Evolutionary conservation across 2,113 vertebrate genomes (phyloP).

Genomic region (Tachysurus fulvidraco): DNA sequence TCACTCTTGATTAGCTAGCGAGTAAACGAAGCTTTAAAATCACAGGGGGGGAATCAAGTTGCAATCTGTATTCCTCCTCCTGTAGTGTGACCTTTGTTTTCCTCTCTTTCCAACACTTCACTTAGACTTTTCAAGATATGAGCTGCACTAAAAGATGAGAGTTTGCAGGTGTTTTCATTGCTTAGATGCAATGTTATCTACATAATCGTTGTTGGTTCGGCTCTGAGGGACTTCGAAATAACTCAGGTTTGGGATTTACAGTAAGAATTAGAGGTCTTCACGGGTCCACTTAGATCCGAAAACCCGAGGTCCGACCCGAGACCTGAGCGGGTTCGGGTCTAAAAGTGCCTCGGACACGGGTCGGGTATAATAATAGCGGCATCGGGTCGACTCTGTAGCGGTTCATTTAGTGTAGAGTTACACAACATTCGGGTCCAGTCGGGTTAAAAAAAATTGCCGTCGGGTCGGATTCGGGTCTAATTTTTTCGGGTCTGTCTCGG

Average conservation of each 20-base stretch:
- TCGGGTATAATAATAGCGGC: too few relatives aligned
- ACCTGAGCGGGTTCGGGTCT: too few relatives aligned
- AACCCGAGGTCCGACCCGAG: too few relatives aligned
- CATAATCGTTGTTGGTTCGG: background rate
- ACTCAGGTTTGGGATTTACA: background rate
- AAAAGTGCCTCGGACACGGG: too few relatives aligned
- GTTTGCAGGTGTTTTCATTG: conserved; percentile 6
- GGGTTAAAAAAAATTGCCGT: too few relatives aligned
- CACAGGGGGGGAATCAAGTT: background rate
- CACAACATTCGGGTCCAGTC: too few relatives aligned
- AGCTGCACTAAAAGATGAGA: background rate
- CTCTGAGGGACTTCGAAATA: background rate
- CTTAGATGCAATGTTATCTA: background rate
- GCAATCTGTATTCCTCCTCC: background rate
- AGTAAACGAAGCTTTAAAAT: background rate
- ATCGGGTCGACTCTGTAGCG: too few relatives aligned
- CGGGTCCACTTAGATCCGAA: too few relatives aligned
- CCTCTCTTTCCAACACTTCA: conserved; percentile 30
- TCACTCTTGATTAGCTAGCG: background rate
- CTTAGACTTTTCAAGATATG: background rate
- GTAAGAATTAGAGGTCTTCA: too few relatives aligned
- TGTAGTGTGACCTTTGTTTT: conserved; percentile 54
- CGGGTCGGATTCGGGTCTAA: too few relatives aligned
- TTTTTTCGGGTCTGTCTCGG: too few relatives aligned
- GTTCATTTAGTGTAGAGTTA: too few relatives aligned